Percentiles rank a stretch among this genome's conserved stretches.
phyloP scores from a whole-genome alignment of 2,113 vertebrate species.

The Laticauda colubrina region DNA sequence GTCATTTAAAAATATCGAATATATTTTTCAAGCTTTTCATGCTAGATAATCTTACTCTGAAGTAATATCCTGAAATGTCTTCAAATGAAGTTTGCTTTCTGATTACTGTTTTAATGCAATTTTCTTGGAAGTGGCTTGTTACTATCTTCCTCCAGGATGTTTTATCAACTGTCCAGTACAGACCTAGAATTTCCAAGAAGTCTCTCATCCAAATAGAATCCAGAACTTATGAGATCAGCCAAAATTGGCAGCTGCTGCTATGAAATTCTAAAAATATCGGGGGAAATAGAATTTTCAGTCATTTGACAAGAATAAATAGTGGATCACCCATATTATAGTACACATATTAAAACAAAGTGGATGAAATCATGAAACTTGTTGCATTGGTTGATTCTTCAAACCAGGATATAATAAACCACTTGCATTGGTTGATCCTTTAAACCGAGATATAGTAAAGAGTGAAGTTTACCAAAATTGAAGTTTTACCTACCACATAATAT shows the following conservation, averaged over 20 bases:
- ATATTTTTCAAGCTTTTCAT: rapidly evolving
- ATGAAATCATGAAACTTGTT: not conserved
- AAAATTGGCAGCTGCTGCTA: not conserved
- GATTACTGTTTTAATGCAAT: not conserved
- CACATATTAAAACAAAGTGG: not conserved
- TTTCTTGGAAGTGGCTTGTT: not conserved
- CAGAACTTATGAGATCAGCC: not conserved
- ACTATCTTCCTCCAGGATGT: not conserved
- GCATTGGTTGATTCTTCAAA: not conserved
- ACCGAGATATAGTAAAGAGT: not conserved
- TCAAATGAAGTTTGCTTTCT: not conserved
- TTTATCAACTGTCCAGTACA: not conserved
- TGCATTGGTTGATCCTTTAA: not conserved
- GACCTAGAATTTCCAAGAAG: not conserved
- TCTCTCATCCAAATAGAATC: not conserved
- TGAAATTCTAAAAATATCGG: not conserved
- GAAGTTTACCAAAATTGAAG: not conserved
- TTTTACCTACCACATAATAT: not conserved
- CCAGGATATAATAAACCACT: not conserved
- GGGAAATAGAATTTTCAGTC: not conserved
- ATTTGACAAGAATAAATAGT: not conserved
- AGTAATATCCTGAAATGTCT: not conserved
- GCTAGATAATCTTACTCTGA: not conserved
- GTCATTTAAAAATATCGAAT: not conserved
- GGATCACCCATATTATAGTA: not conserved